Evolutionary conservation across 2,113 vertebrate species (phyloP), one percentile per base, ranked within the genome.

Genomic region (Poicephalus meyeri): DNA sequence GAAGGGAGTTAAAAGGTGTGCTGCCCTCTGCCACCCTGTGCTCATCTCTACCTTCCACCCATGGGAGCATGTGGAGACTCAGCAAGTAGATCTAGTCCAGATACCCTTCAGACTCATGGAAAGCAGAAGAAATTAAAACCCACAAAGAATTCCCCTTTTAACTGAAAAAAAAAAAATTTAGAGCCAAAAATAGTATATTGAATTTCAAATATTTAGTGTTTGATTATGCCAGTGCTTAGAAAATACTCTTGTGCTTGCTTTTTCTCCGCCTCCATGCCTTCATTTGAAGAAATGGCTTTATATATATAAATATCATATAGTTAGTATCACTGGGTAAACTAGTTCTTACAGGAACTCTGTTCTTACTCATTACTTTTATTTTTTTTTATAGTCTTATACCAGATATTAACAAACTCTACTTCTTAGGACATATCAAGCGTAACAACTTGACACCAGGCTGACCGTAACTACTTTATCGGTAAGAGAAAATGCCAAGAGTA

Each of bases 121-220:
- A 96, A 93, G 83, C 49, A 93, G 61, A 94, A 88, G 65, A 86
- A 88, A 87, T 37, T 55, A 80, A 89, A 89, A 89, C 25, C 94
- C 78, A 61, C 73, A 56, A 20, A 46, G 10, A 79, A 85, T 77
- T 96, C 93, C 80, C 70, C 91, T 94, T 95, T 94, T 58, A 87
- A 76, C 61, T 23, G 37, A 63, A 91, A 46, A 88, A n/a, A 88
- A n/a, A 4, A 88, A 50, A 0, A 3, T 58, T 83, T 70, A 4
- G 6, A 10, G 42, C 14, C 18, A 78, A 71, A 85, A 69, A 5
- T 0, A 46, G 18, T 13, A 79, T 11, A 7, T 10, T 52, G 44
- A 47, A 86, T n/a, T 56, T 42, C 29, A 88, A 90, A 25, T 79
- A 53, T n/a, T 84, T 88, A 42, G 35, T 13, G 15, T 42, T 58